Evolutionary conservation across 2,888 invertebrate species (phyloP), one percentile per base, ranked within the genome.

Genomic region (Minunthozetes semirufus): DNA sequence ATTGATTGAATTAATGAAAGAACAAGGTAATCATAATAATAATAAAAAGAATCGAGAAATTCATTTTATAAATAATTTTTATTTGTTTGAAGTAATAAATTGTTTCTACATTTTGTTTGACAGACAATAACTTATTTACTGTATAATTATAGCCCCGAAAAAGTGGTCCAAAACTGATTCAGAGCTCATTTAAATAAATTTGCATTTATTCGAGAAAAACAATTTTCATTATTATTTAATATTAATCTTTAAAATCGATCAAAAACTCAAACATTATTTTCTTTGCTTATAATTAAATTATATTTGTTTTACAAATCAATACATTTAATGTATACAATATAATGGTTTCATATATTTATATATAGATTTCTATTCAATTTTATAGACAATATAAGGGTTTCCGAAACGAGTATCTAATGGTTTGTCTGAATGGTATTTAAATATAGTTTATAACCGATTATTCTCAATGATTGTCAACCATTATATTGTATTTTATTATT

Each of bases 11-110:
- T 17, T n/a, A n/a, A 53, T 53, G 19, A 53, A 53, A n/a, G 15
- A 53, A 19, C 3, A 11, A 56, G 13, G 11, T 25, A 56, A 56
- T 11, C 3, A 19, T 53, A 4, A n/a, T 19, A 2, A 19, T 4
- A 50, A 50, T 8, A n/a, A 50, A 13, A 50, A 53, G 53, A 5
- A 53, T 19, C 5, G n/a, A 13, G 13, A 61, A n/a, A 25, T 19
- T 70, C 19, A 70, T 38, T 46, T 70, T 46, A 70, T 70, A 70
- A 70, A 70, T 70, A 70, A 42, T 68, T 70, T 63, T 66, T 66
- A 66, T 66, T 70, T 48, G n/a, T 42, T 70, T 38, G 17, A 70
- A 70, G 70, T 70, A 46, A 70, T 70, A 70, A 70, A 70, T 70
- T 48, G 70, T 48, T 42, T 46, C 70, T 70, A 70, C 70, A 70